Conservation (phyloP, 2,113 vertebrate species). For the Corythaixoides concolor region DNA sequence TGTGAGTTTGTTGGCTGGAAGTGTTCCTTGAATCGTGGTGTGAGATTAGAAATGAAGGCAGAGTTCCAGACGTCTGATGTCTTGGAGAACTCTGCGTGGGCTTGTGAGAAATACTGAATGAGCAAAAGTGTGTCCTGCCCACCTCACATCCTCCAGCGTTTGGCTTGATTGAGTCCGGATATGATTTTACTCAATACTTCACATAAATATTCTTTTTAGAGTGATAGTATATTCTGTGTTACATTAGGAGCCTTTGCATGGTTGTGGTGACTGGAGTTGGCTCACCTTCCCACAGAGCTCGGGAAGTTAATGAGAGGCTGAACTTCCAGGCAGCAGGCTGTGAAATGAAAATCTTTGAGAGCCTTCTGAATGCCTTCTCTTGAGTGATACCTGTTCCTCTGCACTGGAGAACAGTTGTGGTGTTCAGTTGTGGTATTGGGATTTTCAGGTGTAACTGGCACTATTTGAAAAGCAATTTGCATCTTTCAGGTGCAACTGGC, state of each 20-base stretch:
- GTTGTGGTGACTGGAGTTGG: background rate
- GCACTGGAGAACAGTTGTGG: background rate
- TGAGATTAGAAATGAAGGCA: background rate
- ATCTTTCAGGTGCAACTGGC: no score
- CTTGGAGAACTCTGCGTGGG: constrained; percentile 10
- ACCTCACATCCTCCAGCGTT: background rate
- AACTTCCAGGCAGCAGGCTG: background rate
- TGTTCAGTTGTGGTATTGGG: background rate
- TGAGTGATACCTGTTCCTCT: background rate
- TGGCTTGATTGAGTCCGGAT: background rate
- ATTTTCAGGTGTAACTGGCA: background rate
- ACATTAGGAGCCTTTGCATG: background rate
- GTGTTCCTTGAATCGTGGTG: background rate
- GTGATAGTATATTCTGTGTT: background rate
- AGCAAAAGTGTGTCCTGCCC: constrained; percentile 16
- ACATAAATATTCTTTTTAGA: background rate
- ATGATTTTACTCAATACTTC: background rate
- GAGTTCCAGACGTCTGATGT: constrained; percentile 4
- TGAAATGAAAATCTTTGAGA: background rate
- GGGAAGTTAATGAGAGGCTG: background rate
- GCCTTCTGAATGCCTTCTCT: background rate
- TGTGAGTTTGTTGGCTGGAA: background rate
- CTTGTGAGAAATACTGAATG: constrained; percentile 36
- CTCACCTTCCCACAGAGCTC: background rate
- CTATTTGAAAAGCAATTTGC: background rate